These are phyloP conservation scores for Tenodera sinensis DNA, from an alignment of 2,888 invertebrate species.

Conservation along the genomic window DNA sequence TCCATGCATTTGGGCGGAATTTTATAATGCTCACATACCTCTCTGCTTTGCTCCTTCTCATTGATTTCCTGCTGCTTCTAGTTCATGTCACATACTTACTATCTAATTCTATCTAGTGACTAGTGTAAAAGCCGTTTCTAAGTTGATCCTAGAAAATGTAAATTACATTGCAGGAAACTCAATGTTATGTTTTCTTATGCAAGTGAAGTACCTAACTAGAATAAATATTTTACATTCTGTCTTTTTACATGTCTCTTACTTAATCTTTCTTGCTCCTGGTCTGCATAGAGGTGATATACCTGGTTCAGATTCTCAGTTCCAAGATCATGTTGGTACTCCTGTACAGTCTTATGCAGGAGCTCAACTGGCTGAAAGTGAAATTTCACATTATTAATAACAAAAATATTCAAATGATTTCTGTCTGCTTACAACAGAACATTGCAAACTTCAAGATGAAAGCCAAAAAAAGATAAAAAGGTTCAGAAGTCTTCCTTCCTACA, in stretches of 20 bases:
- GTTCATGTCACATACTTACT: neutral
- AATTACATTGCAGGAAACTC: neutral
- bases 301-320: constrained; percentile 19
- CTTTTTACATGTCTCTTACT: constrained; percentile 12
- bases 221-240: neutral
- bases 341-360: constrained; percentile 41
- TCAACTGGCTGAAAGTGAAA: constrained; percentile 41
- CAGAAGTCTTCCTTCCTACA: too few relatives aligned
- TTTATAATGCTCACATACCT: neutral
- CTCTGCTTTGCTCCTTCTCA: neutral
- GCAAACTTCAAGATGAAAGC: neutral
- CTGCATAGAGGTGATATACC: constrained; percentile 26
- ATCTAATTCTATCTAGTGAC: neutral
- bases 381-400: constrained; percentile 4
- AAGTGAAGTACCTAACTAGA: neutral
- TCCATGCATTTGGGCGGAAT: neutral
- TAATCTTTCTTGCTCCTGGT: constrained; percentile 26
- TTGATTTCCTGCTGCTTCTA: neutral
- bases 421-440: neutral
- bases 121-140: neutral
- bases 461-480: neutral
- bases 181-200: neutral
- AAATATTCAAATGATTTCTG: too few relatives aligned
- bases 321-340: constrained; percentile 41
- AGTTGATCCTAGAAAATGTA: neutral